phyloP scores from a whole-genome alignment of 2,797 vertebrate species.

The Chelonia mydas region DNA sequence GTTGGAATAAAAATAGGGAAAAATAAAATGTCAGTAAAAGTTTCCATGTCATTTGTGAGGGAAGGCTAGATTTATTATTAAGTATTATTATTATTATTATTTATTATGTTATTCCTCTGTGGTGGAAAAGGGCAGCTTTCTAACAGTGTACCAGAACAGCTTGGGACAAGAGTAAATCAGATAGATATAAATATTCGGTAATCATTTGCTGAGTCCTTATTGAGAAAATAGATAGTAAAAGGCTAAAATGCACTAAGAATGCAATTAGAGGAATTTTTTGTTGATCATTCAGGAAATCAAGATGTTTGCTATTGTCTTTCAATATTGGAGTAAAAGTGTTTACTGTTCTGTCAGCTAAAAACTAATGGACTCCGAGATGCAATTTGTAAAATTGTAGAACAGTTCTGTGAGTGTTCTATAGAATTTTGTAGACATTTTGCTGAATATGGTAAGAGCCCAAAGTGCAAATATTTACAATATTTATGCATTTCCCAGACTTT shows the following conservation, averaged over 20 bases:
- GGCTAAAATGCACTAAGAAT: no score
- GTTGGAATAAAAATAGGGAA: slow-evolving; percentile 39
- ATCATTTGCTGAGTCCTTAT: no score
- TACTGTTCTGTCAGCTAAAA: no score
- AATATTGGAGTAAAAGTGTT: no score
- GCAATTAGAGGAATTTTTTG: no score
- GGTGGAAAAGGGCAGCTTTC: neutral
- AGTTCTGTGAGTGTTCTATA: neutral
- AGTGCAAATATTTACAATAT: neutral
- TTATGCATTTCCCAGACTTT: neutral
- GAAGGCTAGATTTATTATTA: neutral
- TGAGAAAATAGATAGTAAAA: no score
- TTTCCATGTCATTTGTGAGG: slow-evolving; percentile 6
- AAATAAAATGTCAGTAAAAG: slow-evolving; percentile 44
- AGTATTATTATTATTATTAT: neutral
- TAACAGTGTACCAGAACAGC: neutral
- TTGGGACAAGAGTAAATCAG: neutral
- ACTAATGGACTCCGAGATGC: neutral
- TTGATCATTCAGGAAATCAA: no score
- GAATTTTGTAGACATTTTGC: neutral
- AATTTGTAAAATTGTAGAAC: neutral
- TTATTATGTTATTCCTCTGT: neutral
- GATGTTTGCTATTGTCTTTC: no score
- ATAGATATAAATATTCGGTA: neutral
- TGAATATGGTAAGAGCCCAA: neutral